phyloP scores from a whole-genome alignment of 2,888 invertebrate species.

The Marasmarcha lunaedactyla region DNA sequence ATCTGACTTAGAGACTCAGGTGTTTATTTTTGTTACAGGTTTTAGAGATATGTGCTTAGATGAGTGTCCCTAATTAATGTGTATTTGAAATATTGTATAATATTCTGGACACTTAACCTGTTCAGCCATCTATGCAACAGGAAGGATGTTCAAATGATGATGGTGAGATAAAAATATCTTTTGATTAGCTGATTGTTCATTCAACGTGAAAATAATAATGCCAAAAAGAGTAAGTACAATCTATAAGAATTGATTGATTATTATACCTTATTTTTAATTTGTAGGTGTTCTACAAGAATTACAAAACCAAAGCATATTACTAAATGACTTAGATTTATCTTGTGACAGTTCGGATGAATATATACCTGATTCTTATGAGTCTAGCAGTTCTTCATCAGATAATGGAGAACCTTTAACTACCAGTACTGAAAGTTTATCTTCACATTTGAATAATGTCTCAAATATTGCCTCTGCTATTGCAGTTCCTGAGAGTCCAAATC shows the following conservation, averaged over 20 bases:
- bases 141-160: neutral
- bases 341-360: conserved; percentile 6
- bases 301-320: conserved; percentile 1
- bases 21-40: conserved; percentile 4
- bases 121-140: conserved; percentile 4
- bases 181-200: too few relatives aligned
- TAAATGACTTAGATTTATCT: conserved; percentile 3
- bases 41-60: conserved; percentile 1
- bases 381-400: conserved; percentile 7
- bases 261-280: conserved; percentile 1
- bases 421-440: conserved; percentile 7
- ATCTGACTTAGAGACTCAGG: conserved; percentile 2
- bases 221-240: conserved; percentile 1
- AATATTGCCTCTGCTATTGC: conserved; percentile 5
- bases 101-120: conserved; percentile 5
- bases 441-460: conserved; percentile 7
- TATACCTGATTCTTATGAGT: conserved; percentile 8
- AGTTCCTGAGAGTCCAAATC: conserved; percentile 3
- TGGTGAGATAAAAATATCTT: conserved; percentile 2
- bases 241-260: neutral
- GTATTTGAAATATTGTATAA: conserved; percentile 4
- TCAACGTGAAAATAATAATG: neutral
- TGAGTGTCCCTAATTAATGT: neutral
- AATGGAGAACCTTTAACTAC: conserved; percentile 6
- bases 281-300: neutral